Conservation (phyloP, 2,888 invertebrate species). For the Apamea crenata region DNA sequence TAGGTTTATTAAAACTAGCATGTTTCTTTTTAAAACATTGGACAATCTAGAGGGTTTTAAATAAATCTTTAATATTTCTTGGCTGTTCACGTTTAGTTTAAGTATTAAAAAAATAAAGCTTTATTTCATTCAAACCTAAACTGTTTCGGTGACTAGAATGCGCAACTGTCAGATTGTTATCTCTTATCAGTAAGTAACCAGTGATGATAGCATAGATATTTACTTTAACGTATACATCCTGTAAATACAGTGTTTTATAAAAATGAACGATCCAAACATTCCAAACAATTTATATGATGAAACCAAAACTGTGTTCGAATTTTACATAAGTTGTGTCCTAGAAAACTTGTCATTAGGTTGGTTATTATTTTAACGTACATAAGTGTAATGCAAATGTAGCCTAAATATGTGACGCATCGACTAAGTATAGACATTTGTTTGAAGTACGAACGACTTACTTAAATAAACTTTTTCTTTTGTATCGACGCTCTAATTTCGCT, state of each 20-base stretch:
- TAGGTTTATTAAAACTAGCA: not conserved
- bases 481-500: not conserved
- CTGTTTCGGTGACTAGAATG: conserved; percentile 16
- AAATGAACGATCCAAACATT: conserved; percentile 77
- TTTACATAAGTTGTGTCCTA: conserved; percentile 78
- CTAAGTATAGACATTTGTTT: conserved; percentile 23
- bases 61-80: not conserved
- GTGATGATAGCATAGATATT: conserved; percentile 68
- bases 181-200: conserved; percentile 75
- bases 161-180: conserved; percentile 65
- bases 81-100: not conserved
- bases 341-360: conserved; percentile 78
- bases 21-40: not conserved
- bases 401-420: conserved; percentile 30
- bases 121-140: conserved; percentile 17
- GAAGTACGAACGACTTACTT: conserved; percentile 9
- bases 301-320: conserved; percentile 78
- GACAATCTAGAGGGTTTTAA: not conserved
- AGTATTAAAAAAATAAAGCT: not conserved
- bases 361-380: conserved; percentile 66
- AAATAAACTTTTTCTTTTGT: not conserved
- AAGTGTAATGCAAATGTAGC: conserved; percentile 29
- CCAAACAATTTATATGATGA: conserved; percentile 72
- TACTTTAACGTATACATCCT: conserved; percentile 52
- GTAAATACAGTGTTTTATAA: conserved; percentile 50